A percentile compares a stretch with the other conserved stretches of the same genome.
Conservation (phyloP, 2,888 invertebrate species). For the Tenodera sinensis region DNA sequence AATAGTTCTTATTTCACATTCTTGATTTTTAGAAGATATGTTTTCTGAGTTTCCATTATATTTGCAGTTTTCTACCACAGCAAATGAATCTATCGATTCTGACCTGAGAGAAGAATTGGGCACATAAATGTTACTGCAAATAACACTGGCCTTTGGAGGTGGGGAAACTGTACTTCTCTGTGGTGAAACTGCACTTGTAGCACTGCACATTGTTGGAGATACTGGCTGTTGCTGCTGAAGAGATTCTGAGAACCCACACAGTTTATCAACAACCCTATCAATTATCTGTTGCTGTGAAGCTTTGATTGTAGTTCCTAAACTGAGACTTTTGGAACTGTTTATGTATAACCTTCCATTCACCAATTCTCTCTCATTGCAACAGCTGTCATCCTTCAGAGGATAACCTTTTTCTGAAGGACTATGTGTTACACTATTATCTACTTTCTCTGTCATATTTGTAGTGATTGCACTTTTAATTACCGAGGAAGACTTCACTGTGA, state of each 20-base stretch:
- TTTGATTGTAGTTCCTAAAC: constrained; percentile 36
- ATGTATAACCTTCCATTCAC: neutral
- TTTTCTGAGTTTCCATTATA: neutral
- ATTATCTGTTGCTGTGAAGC: constrained; percentile 56
- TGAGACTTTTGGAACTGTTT: neutral
- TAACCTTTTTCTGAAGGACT: neutral
- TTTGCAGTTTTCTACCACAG: neutral
- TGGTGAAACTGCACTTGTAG: neutral
- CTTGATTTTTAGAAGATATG: neutral
- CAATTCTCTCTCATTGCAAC: neutral
- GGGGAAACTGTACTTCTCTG: neutral
- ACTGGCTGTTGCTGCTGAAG: neutral
- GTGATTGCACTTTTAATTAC: neutral
- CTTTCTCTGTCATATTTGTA: neutral
- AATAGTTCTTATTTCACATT: neutral
- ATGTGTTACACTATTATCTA: neutral
- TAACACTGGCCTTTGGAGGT: neutral
- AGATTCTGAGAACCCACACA: constrained; percentile 30
- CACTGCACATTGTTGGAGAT: neutral
- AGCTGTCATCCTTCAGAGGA: neutral
- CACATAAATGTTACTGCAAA: neutral
- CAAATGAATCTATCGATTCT: neutral
- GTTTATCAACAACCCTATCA: constrained; percentile 53
- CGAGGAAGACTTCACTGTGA: neutral
- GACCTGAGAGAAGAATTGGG: neutral